Conservation (phyloP, 2,797 vertebrate species). For the Sus cebifrons region DNA sequence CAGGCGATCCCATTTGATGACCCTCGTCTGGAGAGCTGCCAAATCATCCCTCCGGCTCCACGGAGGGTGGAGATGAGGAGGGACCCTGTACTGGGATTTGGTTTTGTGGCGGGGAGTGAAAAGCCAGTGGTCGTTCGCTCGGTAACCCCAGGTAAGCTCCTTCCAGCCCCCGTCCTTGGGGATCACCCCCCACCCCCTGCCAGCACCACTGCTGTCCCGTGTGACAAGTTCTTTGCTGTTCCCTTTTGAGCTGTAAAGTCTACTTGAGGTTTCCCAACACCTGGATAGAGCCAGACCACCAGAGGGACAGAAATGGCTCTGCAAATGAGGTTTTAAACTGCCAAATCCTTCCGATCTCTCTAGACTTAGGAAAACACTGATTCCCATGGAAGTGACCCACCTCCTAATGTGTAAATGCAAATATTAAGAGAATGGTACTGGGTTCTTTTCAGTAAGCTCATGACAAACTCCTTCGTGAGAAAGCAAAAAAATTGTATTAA, state of each 20-base stretch:
- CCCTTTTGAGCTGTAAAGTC: not conserved
- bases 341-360: not conserved
- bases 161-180: not conserved
- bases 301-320: conserved; percentile 1
- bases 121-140: conserved; percentile 99
- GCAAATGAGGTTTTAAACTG: conserved; percentile 11
- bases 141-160: conserved; percentile 97
- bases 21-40: conserved; percentile 96
- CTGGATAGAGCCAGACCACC: not conserved
- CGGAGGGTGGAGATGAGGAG: conserved; percentile 99
- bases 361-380: conserved; percentile 36
- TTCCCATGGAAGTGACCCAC: conserved; percentile 7
- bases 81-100: conserved; percentile 98
- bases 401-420: conserved; percentile 1
- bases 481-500: not conserved
- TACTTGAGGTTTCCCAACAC: not conserved
- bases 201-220: not conserved
- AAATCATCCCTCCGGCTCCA: conserved; percentile 95
- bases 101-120: conserved; percentile 99
- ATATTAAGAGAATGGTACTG: not conserved
- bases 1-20: conserved; percentile 97
- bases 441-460: not conserved
- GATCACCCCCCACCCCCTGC: not conserved
- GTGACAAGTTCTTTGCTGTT: not conserved
- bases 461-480: not conserved